Evolutionary conservation across 2,797 vertebrate species (phyloP), one percentile per base, ranked within the genome.

Genomic region (Xiphophorus birchmanni): DNA sequence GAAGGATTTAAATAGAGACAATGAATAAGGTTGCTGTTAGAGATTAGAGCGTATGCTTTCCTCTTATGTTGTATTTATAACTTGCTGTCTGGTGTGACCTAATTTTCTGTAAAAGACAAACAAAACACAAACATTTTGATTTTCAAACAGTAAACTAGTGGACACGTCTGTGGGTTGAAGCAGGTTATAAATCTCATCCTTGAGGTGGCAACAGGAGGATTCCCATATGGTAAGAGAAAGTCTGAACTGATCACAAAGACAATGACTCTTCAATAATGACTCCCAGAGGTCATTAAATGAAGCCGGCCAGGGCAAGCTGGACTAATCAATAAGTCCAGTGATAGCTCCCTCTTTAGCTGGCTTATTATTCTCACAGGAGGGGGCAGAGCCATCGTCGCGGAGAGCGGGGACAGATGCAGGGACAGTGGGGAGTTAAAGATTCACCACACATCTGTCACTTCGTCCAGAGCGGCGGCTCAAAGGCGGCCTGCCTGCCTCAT

Each of bases 371-470:
- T 76, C 90, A 92, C 90, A 93, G 89, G 87, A 90, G 87, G 90
- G 87, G 88, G 85, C 37, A 4, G 82, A 76, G 82, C 71, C 78
- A 69, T 72, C 83, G 52, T 85, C 0, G 79, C 1, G 65, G 77
- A 74, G 84, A 23, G 42, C 80, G 52, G 86, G 87, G 93, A 95
- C 96, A 96, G 96, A 96, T 96, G 95, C 92, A 74, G 91, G 81
- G 93, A 94, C 94, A 89, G 93, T 93, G 91, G 93, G 91, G 93
- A 92, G 89, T 95, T 95, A 95, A 95, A 95, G 93, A 96, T 95
- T 96, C 95, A 95, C 95, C 93, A 92, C 94, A 96, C 96, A 96
- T 96, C 96, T 96, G 96, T 95, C 92, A 89, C 91, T 93, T 89
- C 74, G 86, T 91, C 90, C 72, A 56, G 82, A 87, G 80, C 90